Conservation (phyloP, 2,797 vertebrate species). For the Arremon brunneinucha region DNA sequence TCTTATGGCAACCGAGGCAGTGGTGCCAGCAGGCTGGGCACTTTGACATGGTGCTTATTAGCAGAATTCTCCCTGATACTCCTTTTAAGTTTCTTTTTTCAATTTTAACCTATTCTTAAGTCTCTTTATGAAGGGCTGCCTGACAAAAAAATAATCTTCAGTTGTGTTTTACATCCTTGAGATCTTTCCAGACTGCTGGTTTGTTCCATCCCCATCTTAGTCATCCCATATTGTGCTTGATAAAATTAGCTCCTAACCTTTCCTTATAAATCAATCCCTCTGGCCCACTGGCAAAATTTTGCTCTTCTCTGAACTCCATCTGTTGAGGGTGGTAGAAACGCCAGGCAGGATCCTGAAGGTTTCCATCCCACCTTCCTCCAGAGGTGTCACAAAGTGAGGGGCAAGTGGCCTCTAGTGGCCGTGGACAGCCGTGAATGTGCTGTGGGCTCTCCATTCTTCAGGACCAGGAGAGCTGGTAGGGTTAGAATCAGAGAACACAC, state of each 20-base stretch:
- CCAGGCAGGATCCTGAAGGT: neutral
- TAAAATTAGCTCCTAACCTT: conserved; percentile 73
- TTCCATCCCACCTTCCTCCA: neutral
- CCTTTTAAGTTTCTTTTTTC: neutral
- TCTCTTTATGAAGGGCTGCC: conserved; percentile 6
- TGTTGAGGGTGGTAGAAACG: neutral
- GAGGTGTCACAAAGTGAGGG: neutral
- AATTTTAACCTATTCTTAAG: neutral
- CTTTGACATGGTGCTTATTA: neutral
- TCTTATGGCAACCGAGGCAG: neutral
- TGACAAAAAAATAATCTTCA: neutral
- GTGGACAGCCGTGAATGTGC: neutral
- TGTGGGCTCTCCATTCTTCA: neutral
- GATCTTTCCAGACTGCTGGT: conserved; percentile 72
- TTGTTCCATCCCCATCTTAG: conserved; percentile 64
- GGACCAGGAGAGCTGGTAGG: neutral
- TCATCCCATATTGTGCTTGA: conserved; percentile 69
- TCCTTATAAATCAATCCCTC: conserved; percentile 67
- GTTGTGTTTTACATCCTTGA: conserved; percentile 58
- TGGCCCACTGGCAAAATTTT: conserved; percentile 55
- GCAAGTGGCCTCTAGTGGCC: conserved; percentile 56
- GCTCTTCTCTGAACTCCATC: conserved; percentile 34
- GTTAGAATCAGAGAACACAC: accelerated
- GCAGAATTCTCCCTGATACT: neutral
- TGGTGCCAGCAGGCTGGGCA: neutral